A percentile compares a stretch with the other conserved stretches of the same genome.
These are phyloP conservation scores for Atta colombica DNA, from an alignment of 1,140 invertebrate genomes.

Conservation along the genomic window DNA sequence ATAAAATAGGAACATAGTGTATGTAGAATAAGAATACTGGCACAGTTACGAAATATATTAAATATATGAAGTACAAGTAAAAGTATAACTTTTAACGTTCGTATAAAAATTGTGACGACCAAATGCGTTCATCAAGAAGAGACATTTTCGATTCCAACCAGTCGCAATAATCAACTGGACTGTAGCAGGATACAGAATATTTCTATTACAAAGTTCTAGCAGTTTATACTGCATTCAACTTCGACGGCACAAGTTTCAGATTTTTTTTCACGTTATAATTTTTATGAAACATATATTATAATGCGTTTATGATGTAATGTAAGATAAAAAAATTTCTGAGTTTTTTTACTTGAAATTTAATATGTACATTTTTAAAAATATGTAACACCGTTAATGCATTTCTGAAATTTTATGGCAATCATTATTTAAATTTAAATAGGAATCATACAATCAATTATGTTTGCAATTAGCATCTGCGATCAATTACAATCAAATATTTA, in stretches of 20 bases:
- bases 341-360: background rate
- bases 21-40: constrained; percentile 28
- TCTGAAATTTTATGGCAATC: background rate
- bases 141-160: constrained; percentile 41
- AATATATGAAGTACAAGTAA: constrained; percentile 60
- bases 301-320: background rate
- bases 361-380: background rate
- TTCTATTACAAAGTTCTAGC: constrained; percentile 55
- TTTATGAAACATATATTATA: constrained; percentile 7
- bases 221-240: constrained; percentile 49
- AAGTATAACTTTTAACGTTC: constrained; percentile 47
- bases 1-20: constrained; percentile 39
- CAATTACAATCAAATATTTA: constrained; percentile 41
- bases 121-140: constrained; percentile 26
- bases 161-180: constrained; percentile 52
- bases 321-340: background rate
- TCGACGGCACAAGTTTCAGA: constrained; percentile 49
- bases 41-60: constrained; percentile 47
- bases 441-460: constrained; percentile 18
- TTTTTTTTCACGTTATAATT: background rate
- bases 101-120: background rate
- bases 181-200: constrained; percentile 50
- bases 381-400: background rate
- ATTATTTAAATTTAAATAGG: background rate
- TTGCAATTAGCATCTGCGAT: background rate